Percentiles rank a stretch among this genome's conserved stretches.
Conservation (phyloP, 2,888 invertebrate genomes). For the Pseudococcus longispinus region DNA sequence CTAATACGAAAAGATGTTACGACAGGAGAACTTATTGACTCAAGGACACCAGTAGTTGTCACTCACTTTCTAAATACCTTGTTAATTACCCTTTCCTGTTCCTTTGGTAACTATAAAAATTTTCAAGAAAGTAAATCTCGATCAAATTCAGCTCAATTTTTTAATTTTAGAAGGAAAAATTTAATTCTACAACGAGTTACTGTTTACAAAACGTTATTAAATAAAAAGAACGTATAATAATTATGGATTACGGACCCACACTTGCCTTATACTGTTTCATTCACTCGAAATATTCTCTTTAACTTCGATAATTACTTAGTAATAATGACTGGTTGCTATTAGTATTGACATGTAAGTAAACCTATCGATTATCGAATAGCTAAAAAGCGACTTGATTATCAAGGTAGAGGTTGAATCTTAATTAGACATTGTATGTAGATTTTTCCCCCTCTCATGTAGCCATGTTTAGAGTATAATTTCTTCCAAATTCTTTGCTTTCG, state of each 20-base stretch:
- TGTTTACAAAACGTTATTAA: no score
- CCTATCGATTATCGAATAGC: neutral
- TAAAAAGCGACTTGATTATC: neutral
- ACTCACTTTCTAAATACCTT: no score
- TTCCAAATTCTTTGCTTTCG: neutral
- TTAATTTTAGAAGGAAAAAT: no score
- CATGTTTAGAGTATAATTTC: neutral
- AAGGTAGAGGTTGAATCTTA: slow-evolving; percentile 6
- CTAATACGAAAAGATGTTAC: no score
- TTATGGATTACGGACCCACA: neutral
- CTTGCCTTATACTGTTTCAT: neutral
- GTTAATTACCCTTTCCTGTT: no score
- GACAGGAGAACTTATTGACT: no score
- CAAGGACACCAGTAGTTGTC: no score
- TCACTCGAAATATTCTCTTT: neutral
- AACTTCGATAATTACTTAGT: neutral
- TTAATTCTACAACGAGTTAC: no score
- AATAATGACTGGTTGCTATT: neutral
- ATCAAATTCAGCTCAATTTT: no score
- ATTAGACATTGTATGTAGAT: neutral
- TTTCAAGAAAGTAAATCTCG: no score
- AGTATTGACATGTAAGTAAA: neutral
- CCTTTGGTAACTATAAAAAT: no score
- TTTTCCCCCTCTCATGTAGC: neutral
- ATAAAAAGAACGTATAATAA: neutral